phyloP scores from a whole-genome alignment of 2,888 invertebrate species.

The Automeris io region DNA sequence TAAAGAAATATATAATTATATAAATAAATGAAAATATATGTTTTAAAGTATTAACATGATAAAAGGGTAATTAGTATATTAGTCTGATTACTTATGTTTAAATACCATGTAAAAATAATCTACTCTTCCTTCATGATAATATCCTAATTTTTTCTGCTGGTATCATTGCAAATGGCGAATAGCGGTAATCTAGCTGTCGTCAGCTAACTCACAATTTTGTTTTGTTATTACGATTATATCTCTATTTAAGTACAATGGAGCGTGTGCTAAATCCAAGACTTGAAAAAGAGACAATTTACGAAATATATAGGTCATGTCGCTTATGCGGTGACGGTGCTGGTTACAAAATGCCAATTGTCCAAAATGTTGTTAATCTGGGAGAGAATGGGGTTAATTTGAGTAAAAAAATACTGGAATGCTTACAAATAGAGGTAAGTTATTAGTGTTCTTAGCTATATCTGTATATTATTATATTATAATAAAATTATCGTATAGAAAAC shows the following conservation, averaged over 20 bases:
- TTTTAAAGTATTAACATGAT: no score
- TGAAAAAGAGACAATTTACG: slow-evolving; percentile 57
- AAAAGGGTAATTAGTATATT: no score
- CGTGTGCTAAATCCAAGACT: slow-evolving; percentile 9
- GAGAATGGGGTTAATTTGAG: slow-evolving; percentile 45
- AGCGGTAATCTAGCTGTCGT: no score
- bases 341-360: slow-evolving; percentile 72
- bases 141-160: no score
- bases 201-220: background rate
- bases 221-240: slow-evolving; percentile 2
- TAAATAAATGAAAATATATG: no score
- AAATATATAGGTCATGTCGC: slow-evolving; percentile 66
- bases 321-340: slow-evolving; percentile 68
- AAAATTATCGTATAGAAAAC: no score
- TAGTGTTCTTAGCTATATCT: background rate
- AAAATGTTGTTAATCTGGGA: slow-evolving; percentile 47
- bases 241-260: slow-evolving; percentile 3
- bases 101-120: no score
- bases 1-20: no score
- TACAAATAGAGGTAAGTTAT: slow-evolving; percentile 59
- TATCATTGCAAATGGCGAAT: background rate
- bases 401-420: slow-evolving; percentile 64
- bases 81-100: no score
- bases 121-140: no score
- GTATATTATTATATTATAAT: no score